These are phyloP conservation scores for Apistogramma diplotaenia DNA, from an alignment of 2,113 vertebrate species.

Conservation along the genomic window DNA sequence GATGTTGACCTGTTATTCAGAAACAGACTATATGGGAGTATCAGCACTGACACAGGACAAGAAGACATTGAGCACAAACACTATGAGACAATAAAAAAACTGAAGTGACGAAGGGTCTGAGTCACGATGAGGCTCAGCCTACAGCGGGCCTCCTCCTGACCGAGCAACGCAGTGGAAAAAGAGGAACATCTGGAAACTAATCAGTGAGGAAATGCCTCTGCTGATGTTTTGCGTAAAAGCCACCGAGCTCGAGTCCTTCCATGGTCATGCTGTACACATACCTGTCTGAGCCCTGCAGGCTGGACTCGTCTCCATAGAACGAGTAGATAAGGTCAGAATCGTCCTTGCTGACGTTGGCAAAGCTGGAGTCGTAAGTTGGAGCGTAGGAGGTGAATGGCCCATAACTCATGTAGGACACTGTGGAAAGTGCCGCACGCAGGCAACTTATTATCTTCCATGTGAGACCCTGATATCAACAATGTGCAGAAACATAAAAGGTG, in stretches of 20 bases:
- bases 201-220: slow-evolving; percentile 38
- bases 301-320: slow-evolving; percentile 88
- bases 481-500: background rate
- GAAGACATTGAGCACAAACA: no score
- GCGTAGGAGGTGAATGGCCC: slow-evolving; percentile 95
- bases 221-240: slow-evolving; percentile 6
- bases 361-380: slow-evolving; percentile 93
- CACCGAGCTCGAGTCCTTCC: background rate
- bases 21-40: no score
- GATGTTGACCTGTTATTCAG: no score
- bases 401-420: slow-evolving; percentile 94
- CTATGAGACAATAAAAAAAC: background rate
- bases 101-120: background rate
- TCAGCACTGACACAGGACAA: no score
- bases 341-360: slow-evolving; percentile 94
- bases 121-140: background rate
- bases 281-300: slow-evolving; percentile 84
- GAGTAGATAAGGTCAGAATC: slow-evolving; percentile 93
- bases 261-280: slow-evolving; percentile 58
- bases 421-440: background rate
- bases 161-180: background rate
- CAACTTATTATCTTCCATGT: background rate
- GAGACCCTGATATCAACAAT: background rate
- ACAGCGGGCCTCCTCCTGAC: slow-evolving; percentile 1
- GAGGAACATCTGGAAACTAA: slow-evolving; percentile 40